Conservation (phyloP, 2,113 vertebrate genomes). For the Haemorhous mexicanus region DNA sequence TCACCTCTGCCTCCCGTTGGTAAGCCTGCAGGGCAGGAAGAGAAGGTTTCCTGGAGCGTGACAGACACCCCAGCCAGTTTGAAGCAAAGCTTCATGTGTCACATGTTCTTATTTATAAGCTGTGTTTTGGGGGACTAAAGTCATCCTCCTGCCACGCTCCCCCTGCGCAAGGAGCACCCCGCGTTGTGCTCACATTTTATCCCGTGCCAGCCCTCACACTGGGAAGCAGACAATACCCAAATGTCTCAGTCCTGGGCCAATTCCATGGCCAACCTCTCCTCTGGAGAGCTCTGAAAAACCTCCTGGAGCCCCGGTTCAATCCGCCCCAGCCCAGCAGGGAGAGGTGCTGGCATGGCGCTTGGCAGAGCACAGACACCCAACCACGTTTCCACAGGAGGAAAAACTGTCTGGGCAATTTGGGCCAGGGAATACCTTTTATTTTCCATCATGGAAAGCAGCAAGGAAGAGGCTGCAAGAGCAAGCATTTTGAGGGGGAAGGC, state of each 20-base stretch:
- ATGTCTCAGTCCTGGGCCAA: neutral
- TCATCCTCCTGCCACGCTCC: accelerated
- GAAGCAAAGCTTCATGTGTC: neutral
- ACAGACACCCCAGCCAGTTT: neutral
- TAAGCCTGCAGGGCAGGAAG: slow-evolving; percentile 64
- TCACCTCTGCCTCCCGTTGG: slow-evolving; percentile 78
- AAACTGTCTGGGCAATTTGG: neutral
- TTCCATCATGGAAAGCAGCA: neutral
- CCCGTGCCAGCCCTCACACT: neutral
- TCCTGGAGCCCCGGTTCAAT: neutral
- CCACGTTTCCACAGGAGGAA: neutral
- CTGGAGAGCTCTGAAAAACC: neutral
- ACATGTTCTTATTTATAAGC: neutral
- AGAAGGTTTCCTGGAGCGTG: neutral
- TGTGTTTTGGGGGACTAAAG: neutral
- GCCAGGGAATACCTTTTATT: neutral
- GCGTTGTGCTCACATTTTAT: neutral
- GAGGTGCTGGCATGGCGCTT: neutral
- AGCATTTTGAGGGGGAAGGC: neutral
- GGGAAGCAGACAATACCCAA: neutral
- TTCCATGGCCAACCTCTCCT: neutral
- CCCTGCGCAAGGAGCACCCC: neutral
- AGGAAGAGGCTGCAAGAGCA: neutral
- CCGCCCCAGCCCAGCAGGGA: neutral
- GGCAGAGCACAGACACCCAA: neutral